Percentiles rank a stretch among this genome's conserved stretches.
Conservation (phyloP, 1,140 invertebrate species). For the Pectinophora gossypiella region DNA sequence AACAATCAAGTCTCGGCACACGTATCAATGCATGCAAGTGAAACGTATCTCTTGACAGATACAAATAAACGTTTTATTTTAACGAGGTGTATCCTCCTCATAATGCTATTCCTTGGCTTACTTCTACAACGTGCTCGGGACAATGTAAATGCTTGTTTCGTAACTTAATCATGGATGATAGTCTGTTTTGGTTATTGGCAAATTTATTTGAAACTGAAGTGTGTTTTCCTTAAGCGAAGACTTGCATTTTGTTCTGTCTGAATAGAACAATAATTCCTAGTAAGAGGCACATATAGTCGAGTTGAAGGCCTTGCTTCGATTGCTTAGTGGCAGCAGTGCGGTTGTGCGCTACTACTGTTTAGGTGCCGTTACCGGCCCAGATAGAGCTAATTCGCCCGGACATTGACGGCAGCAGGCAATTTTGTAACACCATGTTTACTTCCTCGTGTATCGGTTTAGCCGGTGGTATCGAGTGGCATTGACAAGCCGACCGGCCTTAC, state of each 20-base stretch:
- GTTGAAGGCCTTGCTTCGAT: conserved; percentile 51
- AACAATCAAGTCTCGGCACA: too few relatives aligned
- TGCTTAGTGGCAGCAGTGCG: conserved; percentile 30
- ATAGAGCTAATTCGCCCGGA: conserved; percentile 45
- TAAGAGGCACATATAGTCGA: conserved; percentile 28
- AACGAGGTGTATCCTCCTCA: too few relatives aligned
- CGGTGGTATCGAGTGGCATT: not conserved
- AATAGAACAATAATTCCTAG: not conserved
- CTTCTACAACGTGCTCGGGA: too few relatives aligned
- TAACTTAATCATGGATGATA: too few relatives aligned
- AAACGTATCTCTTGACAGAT: too few relatives aligned
- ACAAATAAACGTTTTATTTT: too few relatives aligned
- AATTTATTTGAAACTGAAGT: too few relatives aligned
- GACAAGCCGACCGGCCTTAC: too few relatives aligned
- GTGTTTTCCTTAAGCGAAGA: not conserved
- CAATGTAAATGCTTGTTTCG: too few relatives aligned
- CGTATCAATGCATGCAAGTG: too few relatives aligned
- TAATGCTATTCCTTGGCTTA: too few relatives aligned
- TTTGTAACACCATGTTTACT: conserved; percentile 31
- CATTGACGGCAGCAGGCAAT: conserved; percentile 21
- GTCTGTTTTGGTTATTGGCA: too few relatives aligned
- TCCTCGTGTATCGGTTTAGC: conserved; percentile 12
- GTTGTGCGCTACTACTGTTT: conserved; percentile 47
- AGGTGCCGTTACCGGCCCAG: conserved; percentile 66
- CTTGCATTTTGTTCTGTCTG: not conserved